Base-by-base conservation (phyloP, 1,140 invertebrate species). In the Cheumatopsyche charites region DNA sequence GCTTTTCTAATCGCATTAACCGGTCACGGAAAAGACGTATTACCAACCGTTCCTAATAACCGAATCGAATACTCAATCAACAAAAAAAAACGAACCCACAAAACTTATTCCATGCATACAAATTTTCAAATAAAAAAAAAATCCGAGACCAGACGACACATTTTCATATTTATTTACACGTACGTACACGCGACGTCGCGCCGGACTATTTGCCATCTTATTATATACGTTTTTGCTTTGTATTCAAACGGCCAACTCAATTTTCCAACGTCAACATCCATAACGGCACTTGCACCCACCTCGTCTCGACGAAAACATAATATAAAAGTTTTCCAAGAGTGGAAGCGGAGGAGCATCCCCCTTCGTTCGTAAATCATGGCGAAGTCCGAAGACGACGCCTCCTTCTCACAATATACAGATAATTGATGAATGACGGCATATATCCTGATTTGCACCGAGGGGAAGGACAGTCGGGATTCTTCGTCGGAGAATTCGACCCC, bases 401-500 rank as follows among this genome's bases (percentile, higher is more conserved):
- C 29, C 29, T 36, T 68, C 43, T 25, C 66, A 55, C 45, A 45
- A 68, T 52, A 45, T 68, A 68, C 36, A 68, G 66, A 68, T 68
- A 68, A 68, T 68, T 68, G 66, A 68, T 68, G 66, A 68, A 68
- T 68, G 66, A 68, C 49, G 47, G 66, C 49, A 68, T 68, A 68
- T 68, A 68, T 68, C 66, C 66, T 68, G 66, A 68, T 68, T 68
- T 68, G 15, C 25, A 45, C 23, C 3, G n/a, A 49, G 63, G 42
- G 63, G 43, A 67, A 15, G 49, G 42, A 67, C 21, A 49, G 43
- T 43, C 41, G 55, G 43, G 63, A 68, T 68, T 43, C 66, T 68
- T 55, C 49, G 66, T 55, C 45, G 29, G 3, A 4, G 29, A 36
- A 36, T 36, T 36, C 29, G 3, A 9, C 29, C 29, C 19, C 19